Percentiles rank a stretch among this genome's conserved stretches.
Conservation (phyloP, 1,140 invertebrate genomes). For the Drosophila tropicalis region DNA sequence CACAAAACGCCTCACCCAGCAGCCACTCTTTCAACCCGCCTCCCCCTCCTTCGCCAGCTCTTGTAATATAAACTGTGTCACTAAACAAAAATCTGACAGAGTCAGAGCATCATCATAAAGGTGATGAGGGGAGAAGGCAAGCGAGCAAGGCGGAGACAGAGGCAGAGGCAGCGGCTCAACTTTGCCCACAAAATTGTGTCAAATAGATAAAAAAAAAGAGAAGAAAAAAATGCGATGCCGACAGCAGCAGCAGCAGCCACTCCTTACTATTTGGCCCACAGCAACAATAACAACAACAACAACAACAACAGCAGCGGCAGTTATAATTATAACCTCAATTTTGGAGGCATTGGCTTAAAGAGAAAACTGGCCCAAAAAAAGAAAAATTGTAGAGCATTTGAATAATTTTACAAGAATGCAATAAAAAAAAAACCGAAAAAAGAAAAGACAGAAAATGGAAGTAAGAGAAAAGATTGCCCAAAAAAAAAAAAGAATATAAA, state of each 20-base stretch:
- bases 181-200: slow-evolving; percentile 79
- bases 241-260: slow-evolving; percentile 31
- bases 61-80: slow-evolving; percentile 77
- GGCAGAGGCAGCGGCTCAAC: slow-evolving; percentile 50
- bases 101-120: slow-evolving; percentile 11
- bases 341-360: slow-evolving; percentile 30
- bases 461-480: slow-evolving; percentile 21
- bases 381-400: slow-evolving; percentile 74
- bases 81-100: slow-evolving; percentile 71
- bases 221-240: slow-evolving; percentile 56
- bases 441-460: slow-evolving; percentile 20
- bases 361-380: slow-evolving; percentile 61
- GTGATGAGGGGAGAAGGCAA: not conserved
- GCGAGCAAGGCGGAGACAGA: not conserved
- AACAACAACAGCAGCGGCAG: slow-evolving; percentile 26
- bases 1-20: slow-evolving; percentile 25
- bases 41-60: not conserved
- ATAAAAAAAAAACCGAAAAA: slow-evolving; percentile 62
- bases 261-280: slow-evolving; percentile 16
- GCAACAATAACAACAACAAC: slow-evolving; percentile 10
- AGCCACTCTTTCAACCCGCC: not conserved
- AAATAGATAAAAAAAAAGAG: slow-evolving; percentile 72
- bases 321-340: slow-evolving; percentile 80
- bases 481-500: slow-evolving; percentile 16
- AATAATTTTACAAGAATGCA: slow-evolving; percentile 78